Evolutionary conservation across 2,113 vertebrate genomes (phyloP).

Genomic region (Tragelaphus imberbis): DNA sequence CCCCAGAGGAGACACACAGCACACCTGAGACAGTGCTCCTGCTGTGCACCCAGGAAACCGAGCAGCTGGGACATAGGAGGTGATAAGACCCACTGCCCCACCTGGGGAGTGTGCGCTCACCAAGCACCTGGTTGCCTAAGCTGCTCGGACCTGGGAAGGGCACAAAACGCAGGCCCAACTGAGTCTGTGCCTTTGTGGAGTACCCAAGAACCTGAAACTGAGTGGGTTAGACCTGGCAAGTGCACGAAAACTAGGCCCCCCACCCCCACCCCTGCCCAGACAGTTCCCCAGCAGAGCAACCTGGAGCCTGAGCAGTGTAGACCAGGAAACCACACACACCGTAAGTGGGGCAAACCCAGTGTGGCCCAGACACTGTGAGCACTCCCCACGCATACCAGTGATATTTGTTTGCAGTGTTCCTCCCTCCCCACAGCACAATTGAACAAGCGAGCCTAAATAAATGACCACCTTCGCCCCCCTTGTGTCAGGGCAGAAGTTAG

Average conservation of each 20-base stretch:
- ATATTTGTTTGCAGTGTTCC: background rate
- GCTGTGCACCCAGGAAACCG: fast-evolving
- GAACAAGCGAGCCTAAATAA: background rate
- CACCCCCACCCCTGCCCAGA: too few species aligned
- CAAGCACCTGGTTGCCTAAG: background rate
- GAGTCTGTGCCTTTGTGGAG: background rate
- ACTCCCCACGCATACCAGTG: background rate
- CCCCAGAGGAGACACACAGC: background rate
- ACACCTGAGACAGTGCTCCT: background rate
- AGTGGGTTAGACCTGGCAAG: background rate
- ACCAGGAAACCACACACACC: background rate
- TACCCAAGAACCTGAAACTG: background rate
- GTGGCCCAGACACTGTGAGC: background rate
- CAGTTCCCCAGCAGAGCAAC: background rate
- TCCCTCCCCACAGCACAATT: fast-evolving
- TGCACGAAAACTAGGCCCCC: background rate
- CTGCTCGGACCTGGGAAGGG: background rate
- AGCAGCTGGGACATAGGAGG: background rate
- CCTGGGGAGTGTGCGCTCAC: background rate
- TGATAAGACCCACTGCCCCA: background rate
- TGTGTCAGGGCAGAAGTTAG: background rate
- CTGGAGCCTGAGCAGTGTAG: background rate
- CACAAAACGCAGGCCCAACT: background rate
- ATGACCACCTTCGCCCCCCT: background rate
- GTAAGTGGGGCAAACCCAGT: fast-evolving